Evolutionary conservation across 1,140 invertebrate genomes (phyloP), one percentile per base, ranked within the genome.

Genomic region (Atopsyche davidsoni): DNA sequence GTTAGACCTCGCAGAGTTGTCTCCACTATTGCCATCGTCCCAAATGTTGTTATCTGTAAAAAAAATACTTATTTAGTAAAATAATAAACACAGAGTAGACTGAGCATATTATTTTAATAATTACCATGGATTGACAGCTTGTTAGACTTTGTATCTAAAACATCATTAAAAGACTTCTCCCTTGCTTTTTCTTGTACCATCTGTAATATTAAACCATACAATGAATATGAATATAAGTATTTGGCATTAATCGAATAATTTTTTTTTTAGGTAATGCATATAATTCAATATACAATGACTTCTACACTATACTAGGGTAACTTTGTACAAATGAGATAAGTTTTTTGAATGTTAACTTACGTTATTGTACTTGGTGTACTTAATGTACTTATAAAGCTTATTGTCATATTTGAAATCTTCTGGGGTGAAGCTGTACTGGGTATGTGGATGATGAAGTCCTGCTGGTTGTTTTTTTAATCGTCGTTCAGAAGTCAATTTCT

Each of bases 361-460:
- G 73, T 86, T 85, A 59, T 75, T 76, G 56, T 79, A 81, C 61
- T 85, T 84, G 16, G 80, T 82, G 62, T 86, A 87, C 64, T 86
- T 86, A 57, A 86, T 80, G 62, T 86, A 86, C 60, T 86, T 85
- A 67, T 86, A 86, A 66, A 86, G 84, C 67, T 86, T 85, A 73
- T 86, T 86, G 58, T 85, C 83, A 60, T 84, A 86, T 64, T 85
- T 86, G 65, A 86, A 85, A 63, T 87, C 84, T 59, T 84, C 80
- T 4, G 83, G 82, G 4, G 82, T 85, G 60, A 85, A 80, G 22
- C 81, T 84, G 62, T 83, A 75, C 60, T 76, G 64, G 58, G 67
- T 61, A 59, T 68, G 68, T 14, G 39, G 39, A 42, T 57, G 34
- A 55, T 60, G 22, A 36, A 25, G 9, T 31, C 31, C 22, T 1